These are phyloP conservation scores for Hyperopisus bebe DNA, from an alignment of 2,113 vertebrate genomes.

Conservation along the genomic window DNA sequence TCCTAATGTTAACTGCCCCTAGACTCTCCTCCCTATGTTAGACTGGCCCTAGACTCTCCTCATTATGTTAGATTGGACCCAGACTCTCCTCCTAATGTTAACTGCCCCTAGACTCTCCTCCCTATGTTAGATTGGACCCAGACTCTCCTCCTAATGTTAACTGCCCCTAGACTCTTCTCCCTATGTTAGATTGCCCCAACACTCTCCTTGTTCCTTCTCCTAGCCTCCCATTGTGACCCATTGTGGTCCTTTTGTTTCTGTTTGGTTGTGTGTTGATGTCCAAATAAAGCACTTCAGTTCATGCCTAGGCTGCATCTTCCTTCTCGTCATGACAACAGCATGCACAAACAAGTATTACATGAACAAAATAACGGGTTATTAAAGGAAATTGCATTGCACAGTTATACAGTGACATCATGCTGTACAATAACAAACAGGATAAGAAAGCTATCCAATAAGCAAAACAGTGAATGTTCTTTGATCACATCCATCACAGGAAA, in stretches of 20 bases:
- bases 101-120: no score
- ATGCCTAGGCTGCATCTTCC: not conserved
- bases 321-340: not conserved
- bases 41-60: no score
- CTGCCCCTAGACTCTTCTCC: not conserved
- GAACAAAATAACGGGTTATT: not conserved
- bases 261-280: not conserved
- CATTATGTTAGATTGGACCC: no score
- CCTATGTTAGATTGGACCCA: no score
- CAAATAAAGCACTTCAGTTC: not conserved
- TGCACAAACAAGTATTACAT: not conserved
- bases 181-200: not conserved
- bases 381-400: constrained; percentile 1
- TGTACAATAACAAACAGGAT: not conserved
- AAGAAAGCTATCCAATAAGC: not conserved
- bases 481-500: not conserved
- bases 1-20: no score
- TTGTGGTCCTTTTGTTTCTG: not conserved
- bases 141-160: no score
- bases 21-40: no score
- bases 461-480: not conserved
- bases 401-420: not conserved
- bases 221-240: not conserved
- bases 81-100: no score
- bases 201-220: not conserved